Percentiles rank a stretch among this genome's conserved stretches.
Conservation (phyloP, 1,140 invertebrate genomes). For the Drosophila murphyi region DNA sequence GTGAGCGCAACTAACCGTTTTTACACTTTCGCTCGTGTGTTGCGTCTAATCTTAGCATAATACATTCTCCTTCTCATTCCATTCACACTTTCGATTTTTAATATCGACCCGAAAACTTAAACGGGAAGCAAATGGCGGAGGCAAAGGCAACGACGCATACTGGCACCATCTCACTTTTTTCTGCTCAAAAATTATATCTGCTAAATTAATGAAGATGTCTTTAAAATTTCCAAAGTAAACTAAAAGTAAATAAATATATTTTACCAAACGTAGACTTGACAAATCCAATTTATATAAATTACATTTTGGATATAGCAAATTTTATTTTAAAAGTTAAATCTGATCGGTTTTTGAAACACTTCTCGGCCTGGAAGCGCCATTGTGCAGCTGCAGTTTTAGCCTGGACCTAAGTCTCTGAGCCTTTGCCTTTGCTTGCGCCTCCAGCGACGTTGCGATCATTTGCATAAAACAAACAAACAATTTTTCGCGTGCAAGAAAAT, state of each 20-base stretch:
- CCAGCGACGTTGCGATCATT: constrained; percentile 64
- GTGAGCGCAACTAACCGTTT: neutral
- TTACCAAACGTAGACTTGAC: no score
- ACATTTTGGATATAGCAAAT: no score
- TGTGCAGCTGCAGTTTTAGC: neutral
- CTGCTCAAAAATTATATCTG: no score
- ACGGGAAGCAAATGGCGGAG: constrained; percentile 24
- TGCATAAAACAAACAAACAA: constrained; percentile 82
- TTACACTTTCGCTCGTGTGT: constrained; percentile 40
- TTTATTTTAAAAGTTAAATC: no score
- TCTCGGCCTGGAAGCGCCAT: no score
- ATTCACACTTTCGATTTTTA: constrained; percentile 78
- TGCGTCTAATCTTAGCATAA: constrained; percentile 29
- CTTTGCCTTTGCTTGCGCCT: constrained; percentile 2
- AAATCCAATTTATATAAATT: no score
- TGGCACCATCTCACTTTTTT: no score
- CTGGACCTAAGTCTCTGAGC: constrained; percentile 30
- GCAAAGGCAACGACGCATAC: constrained; percentile 18
- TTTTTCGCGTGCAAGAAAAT: constrained; percentile 62
- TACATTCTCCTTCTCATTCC: constrained; percentile 30
- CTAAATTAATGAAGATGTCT: no score
- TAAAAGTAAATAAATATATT: no score
- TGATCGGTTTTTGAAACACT: no score
- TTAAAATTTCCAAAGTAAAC: no score
- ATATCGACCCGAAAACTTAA: constrained; percentile 61